Conservation (phyloP, 2,888 invertebrate genomes). For the Dryomyza anilis region DNA sequence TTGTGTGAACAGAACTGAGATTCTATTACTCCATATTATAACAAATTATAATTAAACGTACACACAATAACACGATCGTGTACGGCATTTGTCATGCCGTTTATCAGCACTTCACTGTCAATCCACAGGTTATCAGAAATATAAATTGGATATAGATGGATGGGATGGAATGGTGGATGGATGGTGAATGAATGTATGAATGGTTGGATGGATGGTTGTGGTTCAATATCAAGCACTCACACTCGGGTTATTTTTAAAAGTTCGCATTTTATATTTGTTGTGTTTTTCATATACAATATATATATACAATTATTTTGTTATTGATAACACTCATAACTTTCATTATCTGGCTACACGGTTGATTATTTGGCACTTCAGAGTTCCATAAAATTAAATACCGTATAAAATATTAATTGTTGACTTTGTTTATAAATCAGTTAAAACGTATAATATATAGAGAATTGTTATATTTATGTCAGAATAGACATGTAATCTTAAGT, state of each 20-base stretch:
- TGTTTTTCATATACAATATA: no score
- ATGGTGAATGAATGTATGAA: neutral
- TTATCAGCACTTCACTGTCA: constrained; percentile 18
- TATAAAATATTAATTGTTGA: constrained; percentile 1
- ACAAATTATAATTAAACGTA: constrained; percentile 12
- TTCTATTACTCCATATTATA: no score
- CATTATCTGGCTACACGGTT: constrained; percentile 1
- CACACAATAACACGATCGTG: constrained; percentile 14
- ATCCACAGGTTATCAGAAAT: constrained; percentile 9
- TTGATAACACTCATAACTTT: neutral
- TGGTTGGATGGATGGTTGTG: neutral
- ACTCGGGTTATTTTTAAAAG: neutral
- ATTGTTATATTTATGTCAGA: no score
- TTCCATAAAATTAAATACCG: constrained; percentile 1
- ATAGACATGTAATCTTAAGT: no score
- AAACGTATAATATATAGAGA: no score
- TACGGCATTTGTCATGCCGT: neutral
- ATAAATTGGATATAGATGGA: neutral
- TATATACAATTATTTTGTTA: neutral
- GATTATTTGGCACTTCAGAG: constrained; percentile 9
- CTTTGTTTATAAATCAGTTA: constrained; percentile 1
- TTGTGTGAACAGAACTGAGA: no score
- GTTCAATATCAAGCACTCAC: neutral
- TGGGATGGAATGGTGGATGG: neutral
- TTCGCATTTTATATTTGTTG: neutral